Evolutionary conservation across 2,113 vertebrate species (phyloP).

Genomic region (Montifringilla adamsi): DNA sequence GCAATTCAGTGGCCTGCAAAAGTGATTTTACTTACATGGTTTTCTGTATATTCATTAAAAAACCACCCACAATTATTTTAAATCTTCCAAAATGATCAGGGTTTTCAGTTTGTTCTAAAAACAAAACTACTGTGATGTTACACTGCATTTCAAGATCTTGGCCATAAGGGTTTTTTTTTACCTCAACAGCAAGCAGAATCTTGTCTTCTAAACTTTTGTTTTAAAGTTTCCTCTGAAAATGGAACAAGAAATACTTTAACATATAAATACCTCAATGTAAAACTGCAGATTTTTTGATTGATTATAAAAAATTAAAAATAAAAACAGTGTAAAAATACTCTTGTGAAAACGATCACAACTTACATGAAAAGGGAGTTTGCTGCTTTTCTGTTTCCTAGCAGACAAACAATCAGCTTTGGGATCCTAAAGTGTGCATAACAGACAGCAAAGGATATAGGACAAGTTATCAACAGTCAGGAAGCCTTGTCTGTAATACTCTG

Average conservation of each 20-base stretch:
- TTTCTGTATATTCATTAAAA: not conserved
- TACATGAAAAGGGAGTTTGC: not conserved
- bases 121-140: not conserved
- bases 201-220: not conserved
- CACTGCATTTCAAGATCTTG: not conserved
- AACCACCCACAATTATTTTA: not conserved
- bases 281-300: accelerated
- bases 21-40: not conserved
- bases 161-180: not conserved
- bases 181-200: not conserved
- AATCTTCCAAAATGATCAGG: not conserved
- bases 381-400: not conserved
- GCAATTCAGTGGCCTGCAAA: not conserved
- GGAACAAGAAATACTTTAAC: not conserved
- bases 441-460: not conserved
- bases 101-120: not conserved
- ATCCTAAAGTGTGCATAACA: accelerated
- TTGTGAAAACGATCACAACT: not conserved
- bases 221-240: not conserved
- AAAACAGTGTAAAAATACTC: not conserved
- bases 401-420: not conserved
- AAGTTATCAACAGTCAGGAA: not conserved
- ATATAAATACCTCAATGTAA: not conserved
- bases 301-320: not conserved
- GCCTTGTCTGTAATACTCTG: not conserved